These are phyloP conservation scores for Campoletis sonorensis DNA, from an alignment of 1,140 invertebrate species.

Conservation along the genomic window DNA sequence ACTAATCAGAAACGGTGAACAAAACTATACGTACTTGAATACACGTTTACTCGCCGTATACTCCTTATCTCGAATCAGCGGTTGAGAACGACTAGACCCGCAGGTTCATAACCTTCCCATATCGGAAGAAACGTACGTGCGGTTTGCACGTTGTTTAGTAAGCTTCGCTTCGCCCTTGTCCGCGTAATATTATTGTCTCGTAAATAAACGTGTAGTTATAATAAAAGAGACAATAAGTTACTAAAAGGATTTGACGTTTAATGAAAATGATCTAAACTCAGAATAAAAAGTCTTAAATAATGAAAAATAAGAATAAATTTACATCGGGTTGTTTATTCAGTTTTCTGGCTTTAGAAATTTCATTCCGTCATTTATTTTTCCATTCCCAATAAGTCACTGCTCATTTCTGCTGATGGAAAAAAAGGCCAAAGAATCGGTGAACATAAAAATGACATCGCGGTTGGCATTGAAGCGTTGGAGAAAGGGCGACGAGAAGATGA, in stretches of 20 bases:
- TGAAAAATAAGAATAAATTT: no score
- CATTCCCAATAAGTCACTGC: background rate
- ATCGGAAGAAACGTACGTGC: constrained; percentile 52
- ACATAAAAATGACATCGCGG: background rate
- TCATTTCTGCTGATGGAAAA: background rate
- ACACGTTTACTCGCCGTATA: constrained; percentile 12
- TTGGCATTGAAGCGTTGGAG: background rate
- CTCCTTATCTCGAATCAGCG: constrained; percentile 17
- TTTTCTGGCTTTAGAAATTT: no score
- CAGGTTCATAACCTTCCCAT: constrained; percentile 57
- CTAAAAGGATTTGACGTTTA: background rate
- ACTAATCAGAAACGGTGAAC: background rate
- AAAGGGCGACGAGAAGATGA: constrained; percentile 12
- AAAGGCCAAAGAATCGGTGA: background rate
- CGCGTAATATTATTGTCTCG: constrained; percentile 33
- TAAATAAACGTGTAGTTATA: background rate
- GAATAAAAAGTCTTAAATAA: background rate
- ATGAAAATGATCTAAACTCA: background rate
- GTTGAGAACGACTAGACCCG: constrained; percentile 18
- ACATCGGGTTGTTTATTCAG: no score
- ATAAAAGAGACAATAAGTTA: background rate
- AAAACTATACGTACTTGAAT: background rate
- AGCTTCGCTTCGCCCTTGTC: background rate
- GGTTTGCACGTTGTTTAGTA: constrained; percentile 66
- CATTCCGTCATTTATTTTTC: no score